phyloP scores from a whole-genome alignment of 53 echinoderm and acorn worm species.

The Paracentrotus lividus region DNA sequence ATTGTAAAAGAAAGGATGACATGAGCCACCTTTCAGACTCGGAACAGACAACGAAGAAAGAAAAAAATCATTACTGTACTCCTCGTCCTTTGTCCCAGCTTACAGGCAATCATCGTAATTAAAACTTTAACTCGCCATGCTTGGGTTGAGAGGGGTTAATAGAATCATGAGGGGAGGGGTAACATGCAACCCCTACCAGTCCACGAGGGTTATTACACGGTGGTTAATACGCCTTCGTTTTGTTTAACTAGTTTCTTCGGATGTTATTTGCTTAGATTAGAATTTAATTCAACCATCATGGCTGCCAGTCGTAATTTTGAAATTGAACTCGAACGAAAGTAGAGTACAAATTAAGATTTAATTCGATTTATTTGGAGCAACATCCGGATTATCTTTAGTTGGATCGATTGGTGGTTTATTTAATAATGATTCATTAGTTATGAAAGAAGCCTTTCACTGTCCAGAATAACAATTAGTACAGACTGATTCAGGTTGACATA shows the following conservation, averaged over 20 bases:
- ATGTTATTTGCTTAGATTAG: slow-evolving; percentile 42
- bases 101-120: slow-evolving; percentile 52
- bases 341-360: slow-evolving; percentile 11
- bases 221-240: slow-evolving; percentile 37
- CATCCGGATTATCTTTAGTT: slow-evolving; percentile 39
- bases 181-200: slow-evolving; percentile 43
- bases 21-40: slow-evolving; percentile 1
- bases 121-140: slow-evolving; percentile 26
- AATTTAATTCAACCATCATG: slow-evolving; percentile 43
- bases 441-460: neutral
- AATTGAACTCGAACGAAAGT: neutral
- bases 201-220: neutral
- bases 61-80: slow-evolving; percentile 28
- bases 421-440: slow-evolving; percentile 22
- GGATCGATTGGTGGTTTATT: slow-evolving; percentile 2
- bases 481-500: neutral
- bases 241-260: slow-evolving; percentile 49
- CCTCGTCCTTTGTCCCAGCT: slow-evolving; percentile 3
- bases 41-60: slow-evolving; percentile 22
- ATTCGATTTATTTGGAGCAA: slow-evolving; percentile 18
- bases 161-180: slow-evolving; percentile 35
- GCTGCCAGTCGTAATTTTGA: neutral
- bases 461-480: neutral
- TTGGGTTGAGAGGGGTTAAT: slow-evolving; percentile 10
- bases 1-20: too few relatives aligned